Base-by-base conservation (phyloP, 2,113 vertebrate species). In the Cichladusa arquata region DNA sequence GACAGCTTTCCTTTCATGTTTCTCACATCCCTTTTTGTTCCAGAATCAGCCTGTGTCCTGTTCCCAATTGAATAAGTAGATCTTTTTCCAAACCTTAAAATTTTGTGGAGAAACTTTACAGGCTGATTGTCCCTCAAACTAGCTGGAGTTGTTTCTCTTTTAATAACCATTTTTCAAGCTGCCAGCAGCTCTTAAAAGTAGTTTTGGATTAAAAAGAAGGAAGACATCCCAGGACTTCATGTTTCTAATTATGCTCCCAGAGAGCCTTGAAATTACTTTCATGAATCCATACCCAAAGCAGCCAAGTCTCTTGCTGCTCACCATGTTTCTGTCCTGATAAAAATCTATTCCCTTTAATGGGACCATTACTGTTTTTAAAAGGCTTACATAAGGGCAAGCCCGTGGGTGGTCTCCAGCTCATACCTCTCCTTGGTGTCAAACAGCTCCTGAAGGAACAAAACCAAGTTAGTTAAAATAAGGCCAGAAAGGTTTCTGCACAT, bases 241-340 rank as follows among this genome's bases (percentile, higher is more conserved):
- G 94, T 93, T 95, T 96, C 86, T 95, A 95, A 95, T 96, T 95
- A 92, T 89, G 64, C 53, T 95, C 92, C 95, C 89, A 92, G 84
- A 93, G 89, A 91, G 94, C 83, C 65, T 92, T 94, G 92, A 96
- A 95, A 96, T 83, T 22, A 93, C 94, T 96, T 92, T 92, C 82
- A 73, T 84, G 88, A 78, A 73, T 95, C 83, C 60, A 33, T 67
- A 86, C 47, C 82, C 76, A 74, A n/a, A 62, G 94, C 93, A 88
- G 85, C 79, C 90, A 90, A 74, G 86, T 90, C 88, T 96, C 79
- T 85, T 54, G 82, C 90, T 92, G 94, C 94, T 95, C 93, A 64
- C 81, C 78, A 62, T 53, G 90, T 13, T 93, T 93, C 81, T 94
- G 40, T 72, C 24, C 95, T 92, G 85, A 90, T 92, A 91, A 36